Evolutionary conservation across 2,888 invertebrate genomes (phyloP), one percentile per base, ranked within the genome.

Genomic region (Saturnia pavonia): DNA sequence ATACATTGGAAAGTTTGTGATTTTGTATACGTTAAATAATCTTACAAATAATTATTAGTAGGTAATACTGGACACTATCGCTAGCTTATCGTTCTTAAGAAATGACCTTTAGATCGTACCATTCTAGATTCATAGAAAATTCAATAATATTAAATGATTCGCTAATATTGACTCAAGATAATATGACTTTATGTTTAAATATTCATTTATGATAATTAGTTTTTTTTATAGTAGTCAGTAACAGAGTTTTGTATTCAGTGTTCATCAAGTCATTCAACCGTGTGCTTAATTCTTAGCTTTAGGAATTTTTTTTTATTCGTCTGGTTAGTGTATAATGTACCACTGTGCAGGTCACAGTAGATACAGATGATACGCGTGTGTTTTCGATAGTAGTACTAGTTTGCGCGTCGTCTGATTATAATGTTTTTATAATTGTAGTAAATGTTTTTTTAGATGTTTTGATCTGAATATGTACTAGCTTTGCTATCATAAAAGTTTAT

Each of bases 191-290:
- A 75, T 76, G 76, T 80, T 83, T 80, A 80, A 78, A 74, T 83
- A 86, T 88, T 86, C 73, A 88, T 84, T 81, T 85, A 87, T 88
- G 85, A 78, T 82, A 87, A 88, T 87, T 77, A 81, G 83, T 83
- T 82, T 79, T 75, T n/a, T 73, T 77, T 82, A 75, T 74, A 78
- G 75, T 76, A 60, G 57, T 75, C 74, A 60, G 73, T 60, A 69
- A 70, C 73, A 76, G 73, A 76, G 75, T 77, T 83, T 81, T 71
- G 75, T 78, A 80, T 79, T 85, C 82, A 86, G 85, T 87, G 78
- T 81, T 80, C 76, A 76, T 77, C 76, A 76, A 74, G 77, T 77
- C 81, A 81, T 77, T 81, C 79, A 77, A 80, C 80, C 75, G 81
- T 72, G 78, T 76, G 84, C 82, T 84, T 72, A 68, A 71, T 75